Percentiles rank a stretch among this genome's conserved stretches.
phyloP scores from a whole-genome alignment of 2,888 invertebrate species.

The Carcina quercana region DNA sequence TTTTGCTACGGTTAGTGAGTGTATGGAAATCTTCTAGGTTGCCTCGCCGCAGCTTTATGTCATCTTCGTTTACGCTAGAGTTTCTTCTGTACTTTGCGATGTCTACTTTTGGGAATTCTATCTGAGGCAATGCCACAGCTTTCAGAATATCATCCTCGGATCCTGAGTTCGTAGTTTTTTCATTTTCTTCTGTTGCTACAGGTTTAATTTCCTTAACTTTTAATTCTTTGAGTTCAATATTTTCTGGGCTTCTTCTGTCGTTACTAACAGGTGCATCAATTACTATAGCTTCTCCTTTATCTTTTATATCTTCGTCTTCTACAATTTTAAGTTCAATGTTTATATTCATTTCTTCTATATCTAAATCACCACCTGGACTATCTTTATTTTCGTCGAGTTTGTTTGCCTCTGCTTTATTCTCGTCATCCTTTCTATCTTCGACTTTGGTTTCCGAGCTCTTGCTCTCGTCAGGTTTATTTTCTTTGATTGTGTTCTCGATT shows the following conservation, averaged over 20 bases:
- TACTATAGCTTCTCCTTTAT: constrained; percentile 14
- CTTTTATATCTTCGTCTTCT: constrained; percentile 53
- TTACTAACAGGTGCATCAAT: constrained; percentile 11
- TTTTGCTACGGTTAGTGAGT: constrained; percentile 55
- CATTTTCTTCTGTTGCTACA: constrained; percentile 6
- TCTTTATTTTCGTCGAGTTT: too few species aligned
- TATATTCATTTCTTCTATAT: constrained; percentile 49
- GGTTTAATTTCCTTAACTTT: neutral
- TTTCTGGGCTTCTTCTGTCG: constrained; percentile 12
- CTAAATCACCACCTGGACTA: constrained; percentile 38
- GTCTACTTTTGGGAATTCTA: constrained; percentile 62
- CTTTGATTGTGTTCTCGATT: constrained; percentile 4
- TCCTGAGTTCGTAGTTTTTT: constrained; percentile 24
- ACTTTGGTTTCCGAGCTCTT: too few species aligned
- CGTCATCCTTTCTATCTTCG: too few species aligned
- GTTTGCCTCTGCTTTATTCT: too few species aligned
- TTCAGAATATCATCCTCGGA: constrained; percentile 46
- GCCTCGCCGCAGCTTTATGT: constrained; percentile 54
- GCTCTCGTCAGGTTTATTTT: constrained; percentile 21
- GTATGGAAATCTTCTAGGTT: constrained; percentile 60
- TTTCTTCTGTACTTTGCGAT: constrained; percentile 59
- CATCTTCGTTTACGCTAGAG: constrained; percentile 63
- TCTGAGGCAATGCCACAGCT: constrained; percentile 48
- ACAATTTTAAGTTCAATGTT: constrained; percentile 64
- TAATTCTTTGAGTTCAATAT: constrained; percentile 5